Base-by-base conservation (phyloP, 2,113 vertebrate genomes). In the Mus musculus region DNA sequence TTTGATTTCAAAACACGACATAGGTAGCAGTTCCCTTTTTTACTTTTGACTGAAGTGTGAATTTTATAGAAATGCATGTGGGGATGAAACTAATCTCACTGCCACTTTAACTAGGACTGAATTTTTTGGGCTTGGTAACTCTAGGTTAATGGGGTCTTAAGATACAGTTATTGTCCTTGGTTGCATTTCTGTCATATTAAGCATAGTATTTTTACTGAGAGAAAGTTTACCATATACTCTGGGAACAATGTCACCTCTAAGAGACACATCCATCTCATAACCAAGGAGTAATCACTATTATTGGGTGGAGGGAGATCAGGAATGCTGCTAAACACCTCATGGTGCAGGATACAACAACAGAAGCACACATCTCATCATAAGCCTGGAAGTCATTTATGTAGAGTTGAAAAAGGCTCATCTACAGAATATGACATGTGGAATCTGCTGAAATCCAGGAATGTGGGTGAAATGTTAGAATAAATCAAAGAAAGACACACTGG, bases 1-100 rank as follows among this genome's bases (percentile, higher is more conserved):
- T 94, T 69, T 89, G 78, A 94, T 49, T 65, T 49, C 19, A 77
- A 78, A 86, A 52, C 63, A 4, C 95, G 92, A 93, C 89, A 65
- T 28, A 65, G 63, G 42, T 95, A 36, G 26, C 54, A 78, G 72
- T 86, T 89, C 5, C 46, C 85, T 71, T 24, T 89, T 93, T 80
- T 16, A 59, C 20, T 75, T 93, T 91, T 86, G 67, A 95, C n/a
- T 76, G 24, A 93, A 75, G 9, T 78, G 2, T 95, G 84, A 36
- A 71, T 80, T 90, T 96, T 92, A 86, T 82, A 94, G 67, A 95
- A 30, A 1, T 39, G 2, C 39, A 2, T 92, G 1, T 91, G 73
- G 33, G 46, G 52, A 76, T 93, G 67, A 69, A 71, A 82, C 71
- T 59, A 28, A 63, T n/a, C 69, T 72, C n/a, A 54, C 71, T 80